Conservation (phyloP, 2,113 vertebrate genomes). For the Puffinus mauretanicus region DNA sequence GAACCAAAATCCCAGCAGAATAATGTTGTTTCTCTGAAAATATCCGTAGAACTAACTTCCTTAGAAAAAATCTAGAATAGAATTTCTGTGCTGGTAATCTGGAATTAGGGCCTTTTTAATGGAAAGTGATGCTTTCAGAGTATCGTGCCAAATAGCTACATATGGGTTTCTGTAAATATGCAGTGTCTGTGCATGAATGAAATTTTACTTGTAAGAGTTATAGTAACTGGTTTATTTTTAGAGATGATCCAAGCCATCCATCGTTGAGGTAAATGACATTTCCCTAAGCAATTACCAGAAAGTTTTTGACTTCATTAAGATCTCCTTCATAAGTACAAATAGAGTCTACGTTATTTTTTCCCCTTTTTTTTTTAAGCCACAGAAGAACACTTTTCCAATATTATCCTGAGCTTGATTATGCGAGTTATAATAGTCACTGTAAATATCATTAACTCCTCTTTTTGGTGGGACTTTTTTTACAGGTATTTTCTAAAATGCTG, state of each 20-base stretch:
- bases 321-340: neutral
- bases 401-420: neutral
- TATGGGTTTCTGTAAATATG: neutral
- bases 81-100: neutral
- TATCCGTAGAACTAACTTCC: neutral
- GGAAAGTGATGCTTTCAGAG: neutral
- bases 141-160: neutral
- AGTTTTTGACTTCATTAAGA: neutral
- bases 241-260: neutral
- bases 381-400: neutral
- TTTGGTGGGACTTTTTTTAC: neutral
- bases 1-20: neutral
- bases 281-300: neutral
- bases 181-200: neutral
- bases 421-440: neutral
- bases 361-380: neutral
- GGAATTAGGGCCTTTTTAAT: neutral
- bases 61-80: neutral
- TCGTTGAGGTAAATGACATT: neutral
- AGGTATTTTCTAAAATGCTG: constrained; percentile 89
- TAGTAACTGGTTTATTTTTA: neutral
- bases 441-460: neutral
- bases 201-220: neutral
- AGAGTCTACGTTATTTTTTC: neutral
- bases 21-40: neutral